Conservation (phyloP, 2,113 vertebrate genomes). For the Gallinago media region DNA sequence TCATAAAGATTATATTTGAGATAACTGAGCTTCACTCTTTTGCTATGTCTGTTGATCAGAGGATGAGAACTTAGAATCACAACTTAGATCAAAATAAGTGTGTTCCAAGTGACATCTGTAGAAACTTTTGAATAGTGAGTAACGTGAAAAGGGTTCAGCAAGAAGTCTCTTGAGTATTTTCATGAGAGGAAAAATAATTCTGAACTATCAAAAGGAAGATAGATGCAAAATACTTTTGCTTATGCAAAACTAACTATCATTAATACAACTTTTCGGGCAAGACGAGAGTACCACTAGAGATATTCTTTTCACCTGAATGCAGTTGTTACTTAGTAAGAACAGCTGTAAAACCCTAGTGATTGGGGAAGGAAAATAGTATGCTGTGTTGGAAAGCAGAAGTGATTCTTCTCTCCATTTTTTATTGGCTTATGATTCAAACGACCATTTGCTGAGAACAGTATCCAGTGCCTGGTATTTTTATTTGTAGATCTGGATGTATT, state of each 20-base stretch:
- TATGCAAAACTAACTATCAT: background rate
- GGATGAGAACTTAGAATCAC: background rate
- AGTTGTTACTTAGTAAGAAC: background rate
- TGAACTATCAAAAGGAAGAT: conserved; percentile 11
- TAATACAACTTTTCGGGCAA: background rate
- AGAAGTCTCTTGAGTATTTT: background rate
- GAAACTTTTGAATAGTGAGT: background rate
- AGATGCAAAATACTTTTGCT: background rate
- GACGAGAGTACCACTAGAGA: background rate
- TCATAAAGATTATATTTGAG: background rate
- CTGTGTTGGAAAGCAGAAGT: background rate
- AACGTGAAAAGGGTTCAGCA: background rate
- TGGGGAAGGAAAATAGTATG: background rate
- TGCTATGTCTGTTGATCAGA: background rate
- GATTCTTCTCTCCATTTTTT: background rate
- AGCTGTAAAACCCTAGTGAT: background rate
- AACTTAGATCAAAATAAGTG: background rate
- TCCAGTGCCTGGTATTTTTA: background rate
- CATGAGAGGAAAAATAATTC: conserved; percentile 1
- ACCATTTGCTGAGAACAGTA: background rate
- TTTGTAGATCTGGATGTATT: background rate
- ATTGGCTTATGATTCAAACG: background rate
- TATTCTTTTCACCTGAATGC: background rate
- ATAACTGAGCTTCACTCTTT: background rate
- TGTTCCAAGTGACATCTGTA: background rate